A percentile compares a stretch with the other conserved stretches of the same genome.
phyloP scores from a whole-genome alignment of 2,113 vertebrate species.

The Oncorhynchus clarkii region DNA sequence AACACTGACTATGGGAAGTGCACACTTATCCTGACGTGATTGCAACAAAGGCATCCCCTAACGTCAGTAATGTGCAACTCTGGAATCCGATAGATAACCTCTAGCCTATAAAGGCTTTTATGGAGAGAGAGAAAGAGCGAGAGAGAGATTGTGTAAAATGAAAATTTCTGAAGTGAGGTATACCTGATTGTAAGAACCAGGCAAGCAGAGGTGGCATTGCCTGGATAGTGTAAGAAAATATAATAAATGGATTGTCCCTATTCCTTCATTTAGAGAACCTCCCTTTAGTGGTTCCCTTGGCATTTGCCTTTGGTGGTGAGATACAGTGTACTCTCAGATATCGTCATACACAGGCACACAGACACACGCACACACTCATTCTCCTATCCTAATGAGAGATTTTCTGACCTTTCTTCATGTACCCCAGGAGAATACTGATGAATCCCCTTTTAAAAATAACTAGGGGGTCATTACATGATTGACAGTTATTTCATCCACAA shows the following conservation, averaged over 20 bases:
- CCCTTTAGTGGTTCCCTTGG: too few relatives aligned
- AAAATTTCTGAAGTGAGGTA: neutral
- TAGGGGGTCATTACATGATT: constrained; percentile 76
- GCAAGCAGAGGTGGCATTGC: neutral
- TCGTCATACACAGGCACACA: constrained; percentile 1
- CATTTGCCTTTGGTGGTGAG: neutral
- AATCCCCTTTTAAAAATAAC: constrained; percentile 77
- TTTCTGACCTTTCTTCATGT: constrained; percentile 71
- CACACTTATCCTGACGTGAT: neutral
- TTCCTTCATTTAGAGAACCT: neutral
- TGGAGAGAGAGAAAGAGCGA: neutral
- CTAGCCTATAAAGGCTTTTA: neutral
- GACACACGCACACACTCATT: constrained; percentile 36
- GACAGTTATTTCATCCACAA: constrained; percentile 71
- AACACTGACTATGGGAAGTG: neutral
- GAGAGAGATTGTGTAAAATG: neutral
- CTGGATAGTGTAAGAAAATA: neutral
- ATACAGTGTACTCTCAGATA: neutral
- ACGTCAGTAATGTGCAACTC: neutral
- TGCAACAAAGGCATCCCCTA: neutral
- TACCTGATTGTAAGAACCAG: neutral
- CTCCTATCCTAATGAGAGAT: constrained; percentile 66
- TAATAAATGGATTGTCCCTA: neutral
- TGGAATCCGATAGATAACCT: neutral
- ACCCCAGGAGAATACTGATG: constrained; percentile 77